Base-by-base conservation (phyloP, 2,888 invertebrate genomes). In the Agonum fuliginosum region DNA sequence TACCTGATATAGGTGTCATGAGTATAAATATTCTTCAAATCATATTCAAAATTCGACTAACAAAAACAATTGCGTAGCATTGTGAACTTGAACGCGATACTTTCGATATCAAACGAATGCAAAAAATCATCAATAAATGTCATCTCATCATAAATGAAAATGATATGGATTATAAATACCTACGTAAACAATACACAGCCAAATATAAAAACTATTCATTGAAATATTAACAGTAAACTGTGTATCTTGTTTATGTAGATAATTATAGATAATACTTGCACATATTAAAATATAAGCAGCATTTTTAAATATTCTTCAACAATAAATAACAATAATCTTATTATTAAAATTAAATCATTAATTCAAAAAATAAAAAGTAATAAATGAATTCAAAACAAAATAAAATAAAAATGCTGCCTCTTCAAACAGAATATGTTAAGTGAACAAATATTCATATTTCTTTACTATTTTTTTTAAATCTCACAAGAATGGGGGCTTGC, bases 81-180 rank as follows among this genome's bases (percentile, higher is more conserved):
- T 46, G n/a, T n/a, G n/a, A n/a, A n/a, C n/a, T n/a, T 46, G 3
- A 46, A 46, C 46, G 46, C 46, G 46, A 17, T 12, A 46, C 17
- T 46, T 8, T 46, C 41, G 17, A 12, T 12, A 46, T 17, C 14
- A 46, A 17, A 12, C 46, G 46, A 46, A n/a, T 37, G 37, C 12
- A 37, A 37, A n/a, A 46, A 46, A 17, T 46, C 46, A 17, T 46
- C 46, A 46, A 12, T 46, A 46, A 46, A 17, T 46, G 17, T 19
- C 5, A 46, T 46, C 8, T 17, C 17, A 22, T 54, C n/a, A n/a
- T n/a, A n/a, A 24, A 12, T 24, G 54, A 54, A 54, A 54, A 54
- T 54, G 54, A 54, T 54, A 54, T 54, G 54, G 12, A 54, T 48
- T 24, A 54, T n/a, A 20, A 1, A 54, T 54, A 54, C 12, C 54